Evolutionary conservation across 2,113 vertebrate genomes (phyloP), one percentile per base, ranked within the genome.

Genomic region (Mesoclemmys tuberculata): DNA sequence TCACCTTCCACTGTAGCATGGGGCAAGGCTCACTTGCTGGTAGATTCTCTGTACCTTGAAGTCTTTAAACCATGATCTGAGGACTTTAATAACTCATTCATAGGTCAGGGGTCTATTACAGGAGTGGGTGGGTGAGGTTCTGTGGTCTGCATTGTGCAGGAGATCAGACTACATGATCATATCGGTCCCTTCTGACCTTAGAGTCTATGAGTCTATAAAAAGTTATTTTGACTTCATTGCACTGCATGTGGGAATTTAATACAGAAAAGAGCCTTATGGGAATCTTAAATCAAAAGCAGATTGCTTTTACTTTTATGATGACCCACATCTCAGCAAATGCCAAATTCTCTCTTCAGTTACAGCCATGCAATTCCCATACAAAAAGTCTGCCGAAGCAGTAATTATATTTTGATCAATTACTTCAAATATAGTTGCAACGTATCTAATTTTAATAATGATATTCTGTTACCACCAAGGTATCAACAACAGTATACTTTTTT

Each of bases 381-480:
- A 84, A 86, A 61, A 71, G 21, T 75, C 11, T 85, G 38, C 24
- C 84, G 54, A 94, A 86, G 54, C 78, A 84, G 14, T 74, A 49
- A 26, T 27, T 95, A 14, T 51, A 52, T 94, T 93, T 91, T 87
- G 10, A 79, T 87, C 48, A 87, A 24, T 89, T 38, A 93, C 92
- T 96, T 80, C 74, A 93, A 74, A 96, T 85, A 87, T 54, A 71
- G 10, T 58, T 93, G 12, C 90, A 84, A 74, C 85, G 35, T 49
- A 52, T 38, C n/a, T 41, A 64, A 58, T 89, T 95, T 80, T 89
- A 85, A 22, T 75, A n/a, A 22, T 56, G 74, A 54, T 92, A 10
- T 94, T 96, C 74, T 91, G n/a, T 96, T 95, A 83, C 91, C 88
- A 81, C 85, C 44, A 54, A 54, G 61, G 54, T 90, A 96, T 55